Base-by-base conservation (phyloP, 2,797 vertebrate genomes). In the Chloroceryle amazona region DNA sequence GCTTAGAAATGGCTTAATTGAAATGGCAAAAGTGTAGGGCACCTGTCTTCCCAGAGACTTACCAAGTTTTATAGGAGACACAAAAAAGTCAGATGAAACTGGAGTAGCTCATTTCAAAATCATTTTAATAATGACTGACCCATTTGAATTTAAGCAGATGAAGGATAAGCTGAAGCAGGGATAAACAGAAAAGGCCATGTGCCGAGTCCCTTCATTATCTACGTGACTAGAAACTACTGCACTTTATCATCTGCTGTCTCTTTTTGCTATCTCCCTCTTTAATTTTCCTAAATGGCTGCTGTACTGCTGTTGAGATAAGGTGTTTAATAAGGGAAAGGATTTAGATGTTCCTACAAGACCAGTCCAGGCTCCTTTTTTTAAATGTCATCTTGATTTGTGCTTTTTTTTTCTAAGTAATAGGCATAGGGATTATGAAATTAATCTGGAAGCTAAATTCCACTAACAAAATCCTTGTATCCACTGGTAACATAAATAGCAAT, bases 341-440 rank as follows among this genome's bases (percentile, higher is more conserved):
- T 98, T 98, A 98, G 96, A 93, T 98, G 97, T 98, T 98, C 98
- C 96, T 98, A 97, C 96, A 98, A 97, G 95, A 97, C 92, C 95
- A 61, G 93, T 70, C 95, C 96, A 84, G 96, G 93, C 92, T 97
- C 67, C 75, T 81, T 97, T 95, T 97, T 97, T 92, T 49, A 97
- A 98, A 98, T 98, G 98, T 98, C 98, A 98, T 98, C 98, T 98
- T 98, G 98, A 98, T 98, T 98, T 98, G 96, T 95, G 96, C 94
- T 95, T 97, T 97, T 67, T 96, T 98, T 88, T 94, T 92, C 90
- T 98, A 96, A 98, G 97, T 97, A 98, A 97, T 97, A 97, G 97
- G 95, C 93, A 92, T 93, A 90, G 95, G 97, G 98, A 98, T 98
- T 98, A 98, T 92, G 93, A 97, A 96, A 94, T 96, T 10, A 97